These are phyloP conservation scores for Aeoliscus strigatus DNA, from an alignment of 2,797 vertebrate genomes.

Conservation along the genomic window DNA sequence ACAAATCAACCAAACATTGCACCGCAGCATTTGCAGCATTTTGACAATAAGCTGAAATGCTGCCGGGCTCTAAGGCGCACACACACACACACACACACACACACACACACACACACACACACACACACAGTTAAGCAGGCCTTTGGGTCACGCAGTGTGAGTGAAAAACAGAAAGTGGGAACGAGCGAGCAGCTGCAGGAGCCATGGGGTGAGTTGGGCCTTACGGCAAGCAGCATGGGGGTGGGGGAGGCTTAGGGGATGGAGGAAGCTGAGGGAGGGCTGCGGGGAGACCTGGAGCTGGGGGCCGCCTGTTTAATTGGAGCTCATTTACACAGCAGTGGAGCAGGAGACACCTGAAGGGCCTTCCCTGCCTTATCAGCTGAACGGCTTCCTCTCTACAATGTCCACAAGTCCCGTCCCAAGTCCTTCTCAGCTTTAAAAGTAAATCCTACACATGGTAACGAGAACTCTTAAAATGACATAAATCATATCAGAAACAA, in stretches of 20 bases:
- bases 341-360: slow-evolving; percentile 74
- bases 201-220: slow-evolving; percentile 68
- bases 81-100: slow-evolving; percentile 15
- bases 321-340: slow-evolving; percentile 78
- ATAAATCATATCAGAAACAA: too few species aligned
- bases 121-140: slow-evolving; percentile 71
- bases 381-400: slow-evolving; percentile 53
- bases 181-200: slow-evolving; percentile 73
- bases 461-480: too few species aligned
- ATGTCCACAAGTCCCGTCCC: slow-evolving; percentile 34
- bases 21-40: slow-evolving; percentile 52
- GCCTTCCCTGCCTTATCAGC: slow-evolving; percentile 71
- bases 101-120: too few species aligned
- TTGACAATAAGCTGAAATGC: slow-evolving; percentile 67
- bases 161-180: slow-evolving; percentile 65
- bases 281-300: slow-evolving; percentile 64
- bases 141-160: slow-evolving; percentile 73
- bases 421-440: too few species aligned
- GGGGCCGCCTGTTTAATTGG: slow-evolving; percentile 77
- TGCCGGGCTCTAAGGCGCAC: slow-evolving; percentile 47
- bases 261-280: slow-evolving; percentile 49
- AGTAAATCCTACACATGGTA: too few species aligned
- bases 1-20: slow-evolving; percentile 62
- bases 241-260: slow-evolving; percentile 51
- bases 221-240: slow-evolving; percentile 69